A percentile compares a stretch with the other conserved stretches of the same genome.
Evolutionary conservation across 2,113 vertebrate genomes (phyloP).

Genomic region (Sceloporus undulatus): DNA sequence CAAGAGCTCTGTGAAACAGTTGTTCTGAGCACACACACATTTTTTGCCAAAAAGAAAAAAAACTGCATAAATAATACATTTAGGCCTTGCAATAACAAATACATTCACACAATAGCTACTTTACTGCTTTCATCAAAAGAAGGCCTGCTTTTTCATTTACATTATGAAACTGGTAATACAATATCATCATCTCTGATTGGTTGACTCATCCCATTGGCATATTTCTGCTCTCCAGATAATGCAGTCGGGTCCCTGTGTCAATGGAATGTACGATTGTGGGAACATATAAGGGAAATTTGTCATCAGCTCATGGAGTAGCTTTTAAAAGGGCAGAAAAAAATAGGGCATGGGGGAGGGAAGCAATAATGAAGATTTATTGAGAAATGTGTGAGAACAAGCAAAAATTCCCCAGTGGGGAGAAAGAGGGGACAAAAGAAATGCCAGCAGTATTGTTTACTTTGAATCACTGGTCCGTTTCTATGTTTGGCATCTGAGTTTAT

Average conservation of each 20-base stretch:
- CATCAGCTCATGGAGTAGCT: conserved; percentile 66
- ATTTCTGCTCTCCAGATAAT: conserved; percentile 70
- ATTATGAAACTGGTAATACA: conserved; percentile 82
- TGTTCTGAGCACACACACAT: conserved; percentile 27
- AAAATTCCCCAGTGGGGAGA: conserved; percentile 45
- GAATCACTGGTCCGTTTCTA: conserved; percentile 28
- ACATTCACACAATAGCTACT: conserved; percentile 83
- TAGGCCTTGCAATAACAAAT: conserved; percentile 80
- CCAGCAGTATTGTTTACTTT: conserved; percentile 47
- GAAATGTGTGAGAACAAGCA: conserved; percentile 56
- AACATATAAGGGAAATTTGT: conserved; percentile 67
- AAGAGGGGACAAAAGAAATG: conserved; percentile 45
- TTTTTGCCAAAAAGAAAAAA: conserved; percentile 68
- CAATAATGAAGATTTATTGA: conserved; percentile 71
- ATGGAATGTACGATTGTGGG: conserved; percentile 54
- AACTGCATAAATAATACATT: conserved; percentile 89
- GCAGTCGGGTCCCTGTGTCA: conserved; percentile 68
- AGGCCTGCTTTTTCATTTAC: conserved; percentile 83
- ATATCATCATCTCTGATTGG: conserved; percentile 80
- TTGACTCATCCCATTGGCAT: conserved; percentile 68
- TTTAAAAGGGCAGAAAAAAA: conserved; percentile 39
- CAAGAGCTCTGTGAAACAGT: conserved; percentile 81
- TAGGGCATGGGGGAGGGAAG: neutral
- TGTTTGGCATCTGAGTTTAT: conserved; percentile 40
- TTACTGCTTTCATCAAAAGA: conserved; percentile 82